Evolutionary conservation across 1,140 invertebrate species (phyloP).

Genomic region (Bombus waltoni): DNA sequence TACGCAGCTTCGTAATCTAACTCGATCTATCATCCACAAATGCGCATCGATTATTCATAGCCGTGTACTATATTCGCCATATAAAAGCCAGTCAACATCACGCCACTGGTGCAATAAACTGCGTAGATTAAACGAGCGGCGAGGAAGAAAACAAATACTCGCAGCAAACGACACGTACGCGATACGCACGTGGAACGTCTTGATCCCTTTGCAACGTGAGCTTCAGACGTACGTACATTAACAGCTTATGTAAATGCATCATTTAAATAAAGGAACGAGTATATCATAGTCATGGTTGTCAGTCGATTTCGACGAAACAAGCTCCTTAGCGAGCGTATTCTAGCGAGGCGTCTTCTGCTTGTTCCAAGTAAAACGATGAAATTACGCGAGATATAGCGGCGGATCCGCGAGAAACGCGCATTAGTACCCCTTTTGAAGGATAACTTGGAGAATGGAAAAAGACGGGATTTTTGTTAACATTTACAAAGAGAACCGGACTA

Average conservation of each 20-base stretch:
- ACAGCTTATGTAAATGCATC: slow-evolving; percentile 5
- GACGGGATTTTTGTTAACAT: too few species aligned
- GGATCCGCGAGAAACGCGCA: too few species aligned
- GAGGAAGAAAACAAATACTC: not conserved
- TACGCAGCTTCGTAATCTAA: not conserved
- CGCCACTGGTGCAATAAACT: not conserved
- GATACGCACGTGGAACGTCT: not conserved
- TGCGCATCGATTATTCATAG: not conserved
- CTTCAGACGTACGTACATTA: not conserved
- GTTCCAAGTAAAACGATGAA: not conserved
- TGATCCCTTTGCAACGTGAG: not conserved
- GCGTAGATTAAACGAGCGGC: not conserved
- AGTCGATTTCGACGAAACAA: slow-evolving; percentile 11
- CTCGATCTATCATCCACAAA: not conserved
- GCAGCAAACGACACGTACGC: not conserved
- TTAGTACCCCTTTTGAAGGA: too few species aligned
- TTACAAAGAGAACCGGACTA: too few species aligned
- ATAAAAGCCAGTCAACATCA: not conserved
- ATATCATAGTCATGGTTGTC: not conserved
- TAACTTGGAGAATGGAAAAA: too few species aligned
- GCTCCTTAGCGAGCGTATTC: not conserved
- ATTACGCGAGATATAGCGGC: not conserved
- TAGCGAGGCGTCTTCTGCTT: not conserved
- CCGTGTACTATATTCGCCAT: not conserved
- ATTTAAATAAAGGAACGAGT: not conserved